These are phyloP conservation scores for Philopedon plagiatum DNA, from an alignment of 2,888 invertebrate genomes.

Conservation along the genomic window DNA sequence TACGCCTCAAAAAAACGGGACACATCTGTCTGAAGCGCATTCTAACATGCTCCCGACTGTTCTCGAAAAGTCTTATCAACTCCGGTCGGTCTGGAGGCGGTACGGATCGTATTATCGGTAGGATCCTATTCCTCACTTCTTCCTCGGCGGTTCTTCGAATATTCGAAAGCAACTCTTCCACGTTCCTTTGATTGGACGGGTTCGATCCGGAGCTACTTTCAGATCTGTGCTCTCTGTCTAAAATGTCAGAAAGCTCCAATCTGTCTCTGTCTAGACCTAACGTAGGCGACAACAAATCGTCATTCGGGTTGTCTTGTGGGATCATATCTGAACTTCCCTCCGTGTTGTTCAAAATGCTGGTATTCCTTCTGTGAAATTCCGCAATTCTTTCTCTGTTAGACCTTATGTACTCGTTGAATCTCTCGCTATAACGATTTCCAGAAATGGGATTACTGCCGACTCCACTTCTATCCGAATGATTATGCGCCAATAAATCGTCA, in stretches of 20 bases:
- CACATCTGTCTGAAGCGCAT: conserved; percentile 58
- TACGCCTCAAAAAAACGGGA: conserved; percentile 59
- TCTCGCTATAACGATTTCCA: conserved; percentile 38
- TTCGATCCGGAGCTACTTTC: neutral
- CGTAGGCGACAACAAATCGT: conserved; percentile 7
- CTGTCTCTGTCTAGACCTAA: conserved; percentile 6
- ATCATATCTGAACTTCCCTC: conserved; percentile 30
- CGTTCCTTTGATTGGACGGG: conserved; percentile 43
- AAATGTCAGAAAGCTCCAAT: neutral
- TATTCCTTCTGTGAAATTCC: conserved; percentile 38
- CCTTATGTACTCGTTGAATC: conserved; percentile 45
- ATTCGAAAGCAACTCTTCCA: conserved; percentile 55
- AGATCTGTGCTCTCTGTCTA: conserved; percentile 3
- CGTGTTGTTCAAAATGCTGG: conserved; percentile 2
- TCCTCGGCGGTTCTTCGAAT: conserved; percentile 59
- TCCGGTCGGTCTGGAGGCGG: conserved; percentile 60
- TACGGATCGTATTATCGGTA: conserved; percentile 61
- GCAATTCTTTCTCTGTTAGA: conserved; percentile 38
- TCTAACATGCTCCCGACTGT: conserved; percentile 58
- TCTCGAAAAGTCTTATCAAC: conserved; percentile 60
- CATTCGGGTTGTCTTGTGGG: conserved; percentile 23
- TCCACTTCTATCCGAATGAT: neutral
- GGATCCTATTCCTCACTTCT: conserved; percentile 58
- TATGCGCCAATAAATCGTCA: neutral
- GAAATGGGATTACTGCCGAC: neutral